These are phyloP conservation scores for Pseudorasbora parva DNA, from an alignment of 2,113 vertebrate species.

Conservation along the genomic window DNA sequence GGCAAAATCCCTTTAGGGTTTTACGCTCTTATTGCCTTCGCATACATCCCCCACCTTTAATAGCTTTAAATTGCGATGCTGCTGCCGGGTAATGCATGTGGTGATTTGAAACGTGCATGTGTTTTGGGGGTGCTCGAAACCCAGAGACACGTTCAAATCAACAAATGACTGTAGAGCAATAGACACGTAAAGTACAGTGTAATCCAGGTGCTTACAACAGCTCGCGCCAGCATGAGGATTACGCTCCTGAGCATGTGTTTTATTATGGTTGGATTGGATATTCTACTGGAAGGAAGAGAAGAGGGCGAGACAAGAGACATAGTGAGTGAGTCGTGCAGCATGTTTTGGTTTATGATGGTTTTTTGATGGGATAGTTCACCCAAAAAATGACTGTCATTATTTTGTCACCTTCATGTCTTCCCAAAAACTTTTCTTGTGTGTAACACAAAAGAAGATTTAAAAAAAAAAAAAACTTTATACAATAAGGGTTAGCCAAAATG, in stretches of 20 bases:
- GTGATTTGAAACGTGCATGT: conserved; percentile 23
- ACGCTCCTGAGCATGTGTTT: neutral
- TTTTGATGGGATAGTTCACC: neutral
- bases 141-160: conserved; percentile 22
- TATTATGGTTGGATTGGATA: conserved; percentile 1
- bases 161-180: conserved; percentile 5
- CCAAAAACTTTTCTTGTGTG: neutral
- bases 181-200: neutral
- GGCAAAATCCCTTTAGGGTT: conserved; percentile 59
- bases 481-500: too few relatives aligned
- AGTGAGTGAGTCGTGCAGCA: neutral
- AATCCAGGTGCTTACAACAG: conserved; percentile 30
- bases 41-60: conserved; percentile 51
- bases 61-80: conserved; percentile 41
- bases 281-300: neutral
- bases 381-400: neutral
- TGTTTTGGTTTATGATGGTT: neutral
- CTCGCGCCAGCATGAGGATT: conserved; percentile 27
- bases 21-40: conserved; percentile 34
- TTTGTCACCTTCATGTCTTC: neutral
- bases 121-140: conserved; percentile 22
- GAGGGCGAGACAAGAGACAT: neutral
- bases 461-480: too few relatives aligned
- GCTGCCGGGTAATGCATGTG: neutral
- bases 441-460: neutral